A percentile compares a stretch with the other conserved stretches of the same genome.
Conservation (phyloP, 2,888 invertebrate species). For the Agonopterix arenella region DNA sequence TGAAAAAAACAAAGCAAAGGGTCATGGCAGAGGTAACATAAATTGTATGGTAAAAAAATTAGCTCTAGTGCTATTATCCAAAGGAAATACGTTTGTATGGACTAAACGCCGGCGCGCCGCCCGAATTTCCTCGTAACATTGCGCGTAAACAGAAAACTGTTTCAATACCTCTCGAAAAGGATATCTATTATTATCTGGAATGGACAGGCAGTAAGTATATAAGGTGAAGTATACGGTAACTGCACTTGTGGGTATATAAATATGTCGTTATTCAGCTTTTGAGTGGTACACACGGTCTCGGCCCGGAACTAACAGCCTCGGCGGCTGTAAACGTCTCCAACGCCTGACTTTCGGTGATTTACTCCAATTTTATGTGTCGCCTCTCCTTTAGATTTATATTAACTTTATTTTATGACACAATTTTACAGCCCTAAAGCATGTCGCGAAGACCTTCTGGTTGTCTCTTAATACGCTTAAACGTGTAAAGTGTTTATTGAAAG, state of each 20-base stretch:
- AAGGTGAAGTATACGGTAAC: conserved; percentile 9
- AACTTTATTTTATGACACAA: conserved; percentile 68
- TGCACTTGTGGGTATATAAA: conserved; percentile 37
- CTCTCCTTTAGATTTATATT: conserved; percentile 65
- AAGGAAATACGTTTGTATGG: too few relatives aligned
- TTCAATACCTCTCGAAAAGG: too few relatives aligned
- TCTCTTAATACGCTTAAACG: conserved; percentile 27
- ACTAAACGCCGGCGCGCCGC: too few relatives aligned
- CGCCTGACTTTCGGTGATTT: conserved; percentile 73
- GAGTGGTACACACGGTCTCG: conserved; percentile 47
- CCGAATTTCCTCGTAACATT: too few relatives aligned
- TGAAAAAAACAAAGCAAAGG: too few relatives aligned
- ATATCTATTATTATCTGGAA: too few relatives aligned
- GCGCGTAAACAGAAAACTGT: too few relatives aligned
- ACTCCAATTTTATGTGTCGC: conserved; percentile 73
- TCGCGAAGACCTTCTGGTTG: conserved; percentile 47
- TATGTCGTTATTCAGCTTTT: conserved; percentile 51
- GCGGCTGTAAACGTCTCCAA: conserved; percentile 69
- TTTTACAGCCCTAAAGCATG: conserved; percentile 65
- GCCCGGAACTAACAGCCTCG: conserved; percentile 65
- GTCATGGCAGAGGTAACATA: too few relatives aligned
- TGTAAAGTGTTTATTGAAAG: conserved; percentile 11
- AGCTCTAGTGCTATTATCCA: too few relatives aligned
- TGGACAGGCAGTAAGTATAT: too few relatives aligned
- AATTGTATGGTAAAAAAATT: too few relatives aligned